Percentiles rank a stretch among this genome's conserved stretches.
Evolutionary conservation across 2,888 invertebrate species (phyloP).

Genomic region (Sinelater perroti): DNA sequence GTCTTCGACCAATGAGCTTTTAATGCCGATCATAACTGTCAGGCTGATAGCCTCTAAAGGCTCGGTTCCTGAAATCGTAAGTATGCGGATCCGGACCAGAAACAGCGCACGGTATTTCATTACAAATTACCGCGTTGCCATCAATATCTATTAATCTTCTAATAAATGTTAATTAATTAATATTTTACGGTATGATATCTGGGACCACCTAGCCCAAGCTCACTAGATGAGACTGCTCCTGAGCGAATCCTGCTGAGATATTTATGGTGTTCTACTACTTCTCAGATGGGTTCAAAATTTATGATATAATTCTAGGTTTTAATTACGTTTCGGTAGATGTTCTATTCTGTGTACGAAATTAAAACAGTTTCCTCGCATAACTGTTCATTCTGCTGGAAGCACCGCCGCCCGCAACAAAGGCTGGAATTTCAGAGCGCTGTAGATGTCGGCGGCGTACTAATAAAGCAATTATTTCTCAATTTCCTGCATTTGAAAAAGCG

Average conservation of each 20-base stretch:
- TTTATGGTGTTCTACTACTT: constrained; percentile 40
- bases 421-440: too few relatives aligned
- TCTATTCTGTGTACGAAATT: constrained; percentile 23
- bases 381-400: constrained; percentile 20
- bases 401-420: neutral
- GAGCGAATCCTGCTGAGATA: constrained; percentile 40
- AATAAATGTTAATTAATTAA: constrained; percentile 42
- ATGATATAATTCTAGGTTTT: constrained; percentile 36
- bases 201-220: constrained; percentile 40
- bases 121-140: constrained; percentile 32
- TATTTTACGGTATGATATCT: constrained; percentile 41
- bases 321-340: constrained; percentile 33
- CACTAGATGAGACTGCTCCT: constrained; percentile 42
- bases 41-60: neutral
- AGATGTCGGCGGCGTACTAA: too few relatives aligned
- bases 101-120: constrained; percentile 20
- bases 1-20: neutral
- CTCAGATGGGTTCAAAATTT: constrained; percentile 37
- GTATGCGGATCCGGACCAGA: neutral
- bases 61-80: constrained; percentile 5
- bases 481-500: too few relatives aligned
- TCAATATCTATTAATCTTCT: constrained; percentile 36
- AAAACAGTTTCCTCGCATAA: constrained; percentile 23
- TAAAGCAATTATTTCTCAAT: too few relatives aligned
- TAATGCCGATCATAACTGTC: constrained; percentile 5